Evolutionary conservation across 1,140 invertebrate species (phyloP), one percentile per base, ranked within the genome.

Genomic region (Lycorma delicatula): DNA sequence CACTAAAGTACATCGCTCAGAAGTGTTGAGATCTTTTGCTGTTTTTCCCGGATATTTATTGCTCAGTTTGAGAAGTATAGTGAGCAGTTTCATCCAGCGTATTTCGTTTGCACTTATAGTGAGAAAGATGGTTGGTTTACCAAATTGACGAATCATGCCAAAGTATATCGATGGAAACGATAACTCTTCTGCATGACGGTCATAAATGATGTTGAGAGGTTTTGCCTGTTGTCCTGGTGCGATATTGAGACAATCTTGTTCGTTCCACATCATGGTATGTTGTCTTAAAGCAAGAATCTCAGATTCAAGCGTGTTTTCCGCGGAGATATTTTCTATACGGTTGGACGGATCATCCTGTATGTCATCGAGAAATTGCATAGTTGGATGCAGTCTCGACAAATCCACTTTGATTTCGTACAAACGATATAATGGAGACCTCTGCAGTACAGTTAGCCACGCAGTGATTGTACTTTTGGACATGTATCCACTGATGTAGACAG

Each of bases 121-220:
- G 3, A 69, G 25, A 63, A 69, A 69, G 20, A 63, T 25, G 26
- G 63, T 68, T 20, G 66, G 66, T 58, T 64, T 64, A 27, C 67
- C 68, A 4, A 66, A 51, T 58, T 70, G 67, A 34, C 65, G 20
- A 25, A 68, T 63, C 63, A 67, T 68, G 38, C 70, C 68, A 1
- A 63, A 49, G 48, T 71, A 72, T 53, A 73, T 71, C 28, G 41
- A 3, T 18, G 69, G 70, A 66, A 72, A 72, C 6, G 70, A 70
- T 22, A 72, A 51, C 60, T 72, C 70, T 64, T 72, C 70, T 20
- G 65, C 64, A 63, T 67, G 54, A 52, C 62, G 59, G 51, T 70
- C 67, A 47, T 58, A 68, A 2, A 67, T 29, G 41, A 66, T 28
- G 60, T 57, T 67, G 16, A 38, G 5, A 29, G 63, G 65, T n/a